A percentile compares a stretch with the other conserved stretches of the same genome.
phyloP scores from a whole-genome alignment of 2,888 invertebrate genomes.

The Caenorhabditis panamensis region DNA sequence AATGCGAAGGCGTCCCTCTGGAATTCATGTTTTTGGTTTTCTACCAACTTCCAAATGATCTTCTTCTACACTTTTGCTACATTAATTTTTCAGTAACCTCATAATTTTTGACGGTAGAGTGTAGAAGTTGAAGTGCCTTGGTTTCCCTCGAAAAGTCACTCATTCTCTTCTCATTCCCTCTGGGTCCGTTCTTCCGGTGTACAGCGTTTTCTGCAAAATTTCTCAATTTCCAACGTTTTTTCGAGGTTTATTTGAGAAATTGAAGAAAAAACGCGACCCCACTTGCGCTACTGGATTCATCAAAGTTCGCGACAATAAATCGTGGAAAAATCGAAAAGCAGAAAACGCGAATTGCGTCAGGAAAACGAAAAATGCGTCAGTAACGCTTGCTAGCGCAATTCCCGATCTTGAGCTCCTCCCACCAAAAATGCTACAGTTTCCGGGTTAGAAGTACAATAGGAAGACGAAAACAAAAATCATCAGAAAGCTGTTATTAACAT shows the following conservation, averaged over 20 bases:
- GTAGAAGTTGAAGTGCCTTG: conserved; percentile 26
- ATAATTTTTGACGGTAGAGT: conserved; percentile 38
- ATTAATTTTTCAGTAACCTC: conserved; percentile 27
- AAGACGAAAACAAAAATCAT: conserved; percentile 1
- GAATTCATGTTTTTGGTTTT: not conserved
- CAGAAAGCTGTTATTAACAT: not conserved
- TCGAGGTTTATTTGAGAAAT: not conserved
- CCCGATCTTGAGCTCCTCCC: not conserved
- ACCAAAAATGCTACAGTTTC: not conserved
- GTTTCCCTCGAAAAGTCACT: conserved; percentile 25
- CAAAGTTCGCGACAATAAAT: not conserved
- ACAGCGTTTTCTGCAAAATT: conserved; percentile 2
- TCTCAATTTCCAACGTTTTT: not conserved
- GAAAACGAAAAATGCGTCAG: not conserved
- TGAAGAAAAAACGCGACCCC: not conserved
- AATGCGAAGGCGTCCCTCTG: conserved; percentile 35
- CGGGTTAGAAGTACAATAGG: not conserved
- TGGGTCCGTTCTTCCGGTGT: not conserved
- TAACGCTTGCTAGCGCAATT: not conserved
- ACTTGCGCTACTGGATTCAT: too few species aligned
- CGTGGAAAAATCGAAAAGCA: not conserved
- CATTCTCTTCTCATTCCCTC: conserved; percentile 1
- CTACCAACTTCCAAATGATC: not conserved
- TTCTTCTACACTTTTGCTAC: not conserved
- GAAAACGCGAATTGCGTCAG: not conserved